Evolutionary conservation across 2,113 vertebrate species (phyloP), one percentile per base, ranked within the genome.

Genomic region (Psephotus haematonotus): DNA sequence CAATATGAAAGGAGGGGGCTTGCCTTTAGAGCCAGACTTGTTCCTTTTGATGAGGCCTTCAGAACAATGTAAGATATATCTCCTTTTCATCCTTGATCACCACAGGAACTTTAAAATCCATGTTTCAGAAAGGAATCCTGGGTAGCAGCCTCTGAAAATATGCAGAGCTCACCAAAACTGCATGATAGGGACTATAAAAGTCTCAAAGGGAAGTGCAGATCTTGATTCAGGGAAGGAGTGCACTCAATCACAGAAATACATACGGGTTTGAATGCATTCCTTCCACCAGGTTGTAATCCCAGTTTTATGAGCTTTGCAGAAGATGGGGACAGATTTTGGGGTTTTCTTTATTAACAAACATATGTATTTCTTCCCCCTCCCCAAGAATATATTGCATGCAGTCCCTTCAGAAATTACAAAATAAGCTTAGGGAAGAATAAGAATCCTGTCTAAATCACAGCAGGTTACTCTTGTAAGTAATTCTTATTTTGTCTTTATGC

Each of bases 401-500:
- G 37, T 68, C 67, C 43, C 52, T 63, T 86, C 64, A 33, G 72
- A 92, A 89, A 60, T 59, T 50, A 6, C 25, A 19, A 55, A 31
- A 17, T 41, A 63, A 88, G 74, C 52, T 64, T 60, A 81, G 14
- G 49, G 81, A 80, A 57, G 85, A 87, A 25, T 20, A 39, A 20
- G 39, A n/a, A 17, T 20, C 9, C 43, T 71, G 59, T 60, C 8
- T 17, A 63, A 93, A 60, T 81, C 59, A n/a, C 63, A 78, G 68
- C 49, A 69, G 50, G 72, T 50, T 78, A 29, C 47, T 86, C 18
- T 29, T 78, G 31, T 46, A 80, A 62, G 37, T 59, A 67, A 79
- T 59, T 77, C 69, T 76, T 15, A 33, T 79, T 82, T 88, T 95
- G 59, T 46, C 3, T 8, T 93, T 93, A 92, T 87, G 71, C 72